phyloP scores from a whole-genome alignment of 92 coral and sea anemone genomes.

The Actinernus sp. region DNA sequence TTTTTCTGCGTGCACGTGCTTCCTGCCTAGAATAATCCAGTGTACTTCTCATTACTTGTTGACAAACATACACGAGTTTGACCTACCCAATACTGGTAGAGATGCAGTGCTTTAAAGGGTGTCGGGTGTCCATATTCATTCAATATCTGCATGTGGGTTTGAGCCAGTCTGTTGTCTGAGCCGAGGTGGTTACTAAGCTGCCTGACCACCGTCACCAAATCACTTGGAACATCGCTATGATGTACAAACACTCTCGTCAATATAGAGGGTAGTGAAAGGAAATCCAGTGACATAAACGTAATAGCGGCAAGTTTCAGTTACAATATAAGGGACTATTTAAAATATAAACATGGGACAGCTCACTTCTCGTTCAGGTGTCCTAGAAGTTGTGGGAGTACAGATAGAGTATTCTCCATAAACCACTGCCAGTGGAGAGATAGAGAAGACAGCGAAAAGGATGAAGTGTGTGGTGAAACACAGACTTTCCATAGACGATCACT shows the following conservation, averaged over 20 bases:
- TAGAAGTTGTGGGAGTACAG: constrained; percentile 40
- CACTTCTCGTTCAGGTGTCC: constrained; percentile 30
- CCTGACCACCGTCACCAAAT: constrained; percentile 59
- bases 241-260: no score
- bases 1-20: no score
- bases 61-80: no score
- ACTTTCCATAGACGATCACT: constrained; percentile 58
- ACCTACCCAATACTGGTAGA: constrained; percentile 68
- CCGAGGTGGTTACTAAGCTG: constrained; percentile 65
- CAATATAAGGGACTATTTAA: no score
- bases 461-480: constrained; percentile 38
- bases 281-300: no score
- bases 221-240: constrained; percentile 59
- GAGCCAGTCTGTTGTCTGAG: constrained; percentile 69
- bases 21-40: no score
- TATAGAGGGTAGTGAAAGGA: no score
- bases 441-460: constrained; percentile 31
- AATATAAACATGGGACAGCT: no score
- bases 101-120: constrained; percentile 47
- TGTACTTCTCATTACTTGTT: no score
- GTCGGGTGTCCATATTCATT: constrained; percentile 71
- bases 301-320: no score
- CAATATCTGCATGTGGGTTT: constrained; percentile 37
- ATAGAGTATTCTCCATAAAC: constrained; percentile 61
- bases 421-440: constrained; percentile 88